Base-by-base conservation (phyloP, 2,888 invertebrate genomes). In the Seira ritae region DNA sequence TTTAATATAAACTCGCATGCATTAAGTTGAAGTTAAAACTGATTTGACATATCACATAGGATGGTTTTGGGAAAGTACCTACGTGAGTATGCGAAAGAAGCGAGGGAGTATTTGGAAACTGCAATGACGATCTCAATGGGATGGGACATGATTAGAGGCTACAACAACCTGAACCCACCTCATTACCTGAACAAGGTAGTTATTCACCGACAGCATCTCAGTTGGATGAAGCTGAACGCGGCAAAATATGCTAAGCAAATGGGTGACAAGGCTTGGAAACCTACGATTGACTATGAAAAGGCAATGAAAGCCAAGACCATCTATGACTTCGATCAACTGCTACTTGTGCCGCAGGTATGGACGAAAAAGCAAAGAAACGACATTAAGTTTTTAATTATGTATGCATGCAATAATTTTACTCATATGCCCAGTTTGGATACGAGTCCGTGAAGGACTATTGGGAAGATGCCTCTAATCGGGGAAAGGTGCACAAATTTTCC, bases 341-440 rank as follows among this genome's bases (percentile, higher is more conserved):
- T 76, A 17, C 76, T 76, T 10, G 76, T 76, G 3, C 76, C 76
- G 3, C 76, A 76, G 55, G n/a, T n/a, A n/a, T n/a, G n/a, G n/a
- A n/a, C n/a, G n/a, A n/a, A n/a, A n/a, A n/a, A n/a, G n/a, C n/a
- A n/a, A n/a, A n/a, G n/a, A n/a, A n/a, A n/a, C n/a, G n/a, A n/a
- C n/a, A n/a, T n/a, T n/a, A n/a, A n/a, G n/a, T n/a, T n/a, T n/a
- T n/a, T n/a, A n/a, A n/a, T n/a, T n/a, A n/a, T n/a, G n/a, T n/a
- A n/a, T n/a, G n/a, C n/a, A n/a, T n/a, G n/a, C n/a, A n/a, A n/a
- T n/a, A n/a, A n/a, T n/a, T n/a, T n/a, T n/a, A n/a, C 94, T 17
- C 93, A 93, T 87, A 94, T 96, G 91, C n/a, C n/a, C n/a, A n/a
- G n/a, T 96, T 96, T 92, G 96, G 96, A 0, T 97, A 95, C 91